Conservation (phyloP, 2,888 invertebrate species). For the Leucophenga maculata region DNA sequence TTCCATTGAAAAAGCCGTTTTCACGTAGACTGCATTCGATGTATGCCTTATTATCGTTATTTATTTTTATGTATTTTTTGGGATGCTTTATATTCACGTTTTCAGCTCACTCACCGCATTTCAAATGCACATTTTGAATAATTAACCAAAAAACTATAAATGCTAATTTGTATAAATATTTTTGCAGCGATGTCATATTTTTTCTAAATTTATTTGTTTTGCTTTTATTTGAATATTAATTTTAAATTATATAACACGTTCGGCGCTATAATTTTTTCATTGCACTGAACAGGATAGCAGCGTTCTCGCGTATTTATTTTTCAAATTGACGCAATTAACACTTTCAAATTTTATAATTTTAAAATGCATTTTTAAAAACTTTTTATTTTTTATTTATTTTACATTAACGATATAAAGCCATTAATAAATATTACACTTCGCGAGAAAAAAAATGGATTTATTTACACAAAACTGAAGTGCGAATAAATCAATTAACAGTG, state of each 20-base stretch:
- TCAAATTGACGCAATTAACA: slow-evolving; percentile 44
- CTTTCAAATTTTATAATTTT: slow-evolving; percentile 40
- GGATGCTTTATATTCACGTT: no score
- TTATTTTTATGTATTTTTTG: neutral
- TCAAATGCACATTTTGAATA: slow-evolving; percentile 36
- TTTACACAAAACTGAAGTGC: slow-evolving; percentile 1
- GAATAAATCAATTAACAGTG: slow-evolving; percentile 18
- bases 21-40: neutral
- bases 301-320: slow-evolving; percentile 17
- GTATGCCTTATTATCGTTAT: neutral
- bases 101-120: slow-evolving; percentile 46
- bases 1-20: no score
- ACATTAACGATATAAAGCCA: slow-evolving; percentile 13
- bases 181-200: slow-evolving; percentile 10
- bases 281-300: neutral
- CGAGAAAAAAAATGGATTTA: neutral
- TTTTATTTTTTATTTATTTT: neutral
- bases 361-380: neutral
- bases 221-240: neutral
- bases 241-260: neutral
- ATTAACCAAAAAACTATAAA: slow-evolving; percentile 46
- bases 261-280: no score
- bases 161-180: slow-evolving; percentile 45
- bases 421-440: neutral
- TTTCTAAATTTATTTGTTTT: slow-evolving; percentile 3